A percentile compares a stretch with the other conserved stretches of the same genome.
Conservation (phyloP, 2,888 invertebrate genomes). For the Lymantria dispar region DNA sequence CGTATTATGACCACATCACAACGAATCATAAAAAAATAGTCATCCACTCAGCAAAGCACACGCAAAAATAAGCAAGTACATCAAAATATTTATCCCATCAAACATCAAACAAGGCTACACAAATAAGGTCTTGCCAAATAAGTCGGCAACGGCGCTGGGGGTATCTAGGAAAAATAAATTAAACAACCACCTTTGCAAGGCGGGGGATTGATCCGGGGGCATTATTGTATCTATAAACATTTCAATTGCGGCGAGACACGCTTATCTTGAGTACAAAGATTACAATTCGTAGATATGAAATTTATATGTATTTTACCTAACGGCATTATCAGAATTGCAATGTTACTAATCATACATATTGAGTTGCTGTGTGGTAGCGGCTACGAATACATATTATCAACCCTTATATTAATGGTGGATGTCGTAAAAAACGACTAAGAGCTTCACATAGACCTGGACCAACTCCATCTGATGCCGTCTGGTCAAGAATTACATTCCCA, state of each 20-base stretch:
- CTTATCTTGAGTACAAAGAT: slow-evolving; percentile 41
- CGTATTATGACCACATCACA: slow-evolving; percentile 1
- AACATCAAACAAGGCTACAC: slow-evolving; percentile 24
- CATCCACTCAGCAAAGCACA: not conserved
- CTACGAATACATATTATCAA: no score
- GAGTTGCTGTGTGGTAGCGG: no score
- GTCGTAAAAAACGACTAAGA: no score
- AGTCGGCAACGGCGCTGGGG: slow-evolving; percentile 14
- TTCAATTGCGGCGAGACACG: slow-evolving; percentile 63
- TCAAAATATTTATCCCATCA: slow-evolving; percentile 28
- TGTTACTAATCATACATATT: no score
- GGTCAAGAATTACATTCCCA: no score
- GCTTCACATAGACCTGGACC: no score
- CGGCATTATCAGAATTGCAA: no score
- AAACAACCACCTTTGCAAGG: slow-evolving; percentile 51
- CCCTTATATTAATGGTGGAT: no score
- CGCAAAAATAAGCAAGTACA: slow-evolving; percentile 15
- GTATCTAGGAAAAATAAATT: slow-evolving; percentile 68
- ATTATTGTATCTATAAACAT: slow-evolving; percentile 78
- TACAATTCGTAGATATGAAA: slow-evolving; percentile 12
- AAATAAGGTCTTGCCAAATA: slow-evolving; percentile 36
- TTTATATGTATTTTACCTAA: not conserved
- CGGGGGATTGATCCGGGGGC: slow-evolving; percentile 67
- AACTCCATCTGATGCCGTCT: no score
- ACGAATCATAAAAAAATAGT: not conserved